Evolutionary conservation across 2,797 vertebrate genomes (phyloP).

Genomic region (Gallinago stenura): DNA sequence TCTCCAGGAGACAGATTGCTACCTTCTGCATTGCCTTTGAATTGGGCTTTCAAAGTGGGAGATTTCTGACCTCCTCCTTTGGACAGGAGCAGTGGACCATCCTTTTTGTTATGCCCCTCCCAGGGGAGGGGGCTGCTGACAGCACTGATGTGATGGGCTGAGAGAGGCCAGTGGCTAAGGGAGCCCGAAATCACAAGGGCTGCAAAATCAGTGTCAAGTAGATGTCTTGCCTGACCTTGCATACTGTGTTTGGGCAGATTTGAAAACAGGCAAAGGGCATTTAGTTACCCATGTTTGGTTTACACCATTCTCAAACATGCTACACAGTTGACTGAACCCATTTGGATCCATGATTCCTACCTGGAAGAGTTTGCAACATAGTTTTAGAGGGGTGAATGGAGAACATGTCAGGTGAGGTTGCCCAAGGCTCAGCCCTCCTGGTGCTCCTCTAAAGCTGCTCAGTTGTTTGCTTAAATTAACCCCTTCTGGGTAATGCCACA

Average conservation of each 20-base stretch:
- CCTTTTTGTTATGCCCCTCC: not conserved
- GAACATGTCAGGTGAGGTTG: not conserved
- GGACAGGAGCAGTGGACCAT: not conserved
- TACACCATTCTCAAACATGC: not conserved
- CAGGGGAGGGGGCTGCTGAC: not conserved
- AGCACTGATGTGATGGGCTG: fast-evolving
- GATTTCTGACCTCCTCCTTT: not conserved
- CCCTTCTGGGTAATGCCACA: fast-evolving
- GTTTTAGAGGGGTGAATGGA: not conserved
- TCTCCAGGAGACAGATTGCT: not conserved
- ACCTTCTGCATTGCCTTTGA: not conserved
- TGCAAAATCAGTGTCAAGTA: not conserved
- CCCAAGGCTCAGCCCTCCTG: not conserved
- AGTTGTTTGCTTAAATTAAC: not conserved
- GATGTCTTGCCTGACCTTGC: not conserved
- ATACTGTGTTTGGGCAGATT: not conserved
- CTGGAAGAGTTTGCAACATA: fast-evolving
- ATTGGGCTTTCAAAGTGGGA: not conserved
- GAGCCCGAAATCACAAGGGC: not conserved
- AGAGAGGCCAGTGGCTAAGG: not conserved
- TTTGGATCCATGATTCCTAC: not conserved
- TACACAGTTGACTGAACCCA: not conserved
- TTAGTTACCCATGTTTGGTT: not conserved
- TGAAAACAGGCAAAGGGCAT: not conserved
- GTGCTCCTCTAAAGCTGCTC: not conserved